phyloP scores from a whole-genome alignment of 2,797 vertebrate species.

The Oryzias sinensis region DNA sequence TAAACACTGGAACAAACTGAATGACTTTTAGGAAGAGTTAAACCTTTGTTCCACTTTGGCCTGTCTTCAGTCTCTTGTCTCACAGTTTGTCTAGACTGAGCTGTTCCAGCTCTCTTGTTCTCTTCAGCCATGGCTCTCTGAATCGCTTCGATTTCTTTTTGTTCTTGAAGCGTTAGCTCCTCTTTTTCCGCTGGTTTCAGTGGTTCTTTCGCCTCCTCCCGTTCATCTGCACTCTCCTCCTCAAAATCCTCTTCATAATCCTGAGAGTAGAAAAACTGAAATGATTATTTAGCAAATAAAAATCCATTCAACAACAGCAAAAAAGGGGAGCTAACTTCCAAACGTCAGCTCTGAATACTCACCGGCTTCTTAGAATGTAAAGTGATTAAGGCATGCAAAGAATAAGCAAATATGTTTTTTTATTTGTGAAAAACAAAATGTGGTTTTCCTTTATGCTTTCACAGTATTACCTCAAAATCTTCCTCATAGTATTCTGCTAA shows the following conservation, averaged over 20 bases:
- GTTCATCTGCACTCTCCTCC: conserved; percentile 66
- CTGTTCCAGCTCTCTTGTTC: conserved; percentile 80
- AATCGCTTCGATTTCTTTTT: conserved; percentile 86
- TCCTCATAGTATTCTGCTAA: conserved; percentile 81
- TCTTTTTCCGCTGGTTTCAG: conserved; percentile 23
- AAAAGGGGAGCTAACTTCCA: not conserved
- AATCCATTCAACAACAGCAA: not conserved
- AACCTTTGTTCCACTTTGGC: conserved; percentile 60
- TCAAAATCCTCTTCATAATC: conserved; percentile 97
- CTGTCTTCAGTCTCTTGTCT: conserved; percentile 39
- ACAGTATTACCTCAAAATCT: conserved; percentile 88
- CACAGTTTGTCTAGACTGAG: conserved; percentile 51
- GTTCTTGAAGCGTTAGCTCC: conserved; percentile 62
- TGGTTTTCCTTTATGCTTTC: not conserved
- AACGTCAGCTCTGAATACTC: conserved; percentile 41
- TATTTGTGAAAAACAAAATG: not conserved
- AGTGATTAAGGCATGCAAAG: conserved; percentile 62
- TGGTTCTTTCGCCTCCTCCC: conserved; percentile 34
- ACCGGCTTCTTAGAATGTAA: conserved; percentile 68
- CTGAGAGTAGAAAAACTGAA: conserved; percentile 63
- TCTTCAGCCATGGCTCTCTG: conserved; percentile 90
- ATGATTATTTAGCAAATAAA: not conserved
- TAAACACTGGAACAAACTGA: not conserved
- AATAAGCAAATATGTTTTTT: conserved; percentile 22
- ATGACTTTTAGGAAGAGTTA: not conserved